Evolutionary conservation across 1,140 invertebrate genomes (phyloP), one percentile per base, ranked within the genome.

Genomic region (Drosophila persimilis): DNA sequence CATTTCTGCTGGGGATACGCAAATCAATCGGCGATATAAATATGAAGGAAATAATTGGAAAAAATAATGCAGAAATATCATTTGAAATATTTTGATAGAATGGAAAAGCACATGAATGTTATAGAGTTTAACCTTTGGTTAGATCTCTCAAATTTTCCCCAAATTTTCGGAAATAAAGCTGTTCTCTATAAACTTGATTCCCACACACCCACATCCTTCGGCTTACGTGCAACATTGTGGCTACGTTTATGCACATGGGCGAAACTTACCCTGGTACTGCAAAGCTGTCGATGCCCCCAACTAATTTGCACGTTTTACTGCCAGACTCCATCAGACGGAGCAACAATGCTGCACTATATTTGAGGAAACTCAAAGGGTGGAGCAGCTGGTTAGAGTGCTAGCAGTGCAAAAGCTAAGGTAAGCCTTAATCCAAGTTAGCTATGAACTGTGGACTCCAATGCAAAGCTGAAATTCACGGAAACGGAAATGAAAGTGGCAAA

Each of bases 251-350:
- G 63, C 41, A 66, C 43, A 45, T 58, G 60, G 29, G 41, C 52
- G 31, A 66, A 71, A 51, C 69, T 29, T 17, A 0, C 17, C 56
- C 29, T 26, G 8, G 13, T 6, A 11, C 24, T n/a, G 62, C 39
- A n/a, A 11, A 24, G 24, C 24, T 26, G 24, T 5, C 24, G 3
- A 24, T 24, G 24, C 24, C 24, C 24, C 35, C 52, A 77, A 64
- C 81, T 88, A 86, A 86, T 86, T 81, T 86, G 39, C 77, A 71
- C 69, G 57, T 77, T 58, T 59, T 52, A 57, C 56, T 66, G 65
- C 22, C 45, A 11, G 8, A n/a, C 44, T 24, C 35, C 35, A 2
- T 0, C 3, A 9, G 8, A 26, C 13, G 51, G 51, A 8, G 71
- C 81, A 81, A 86, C 81, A 86, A 78, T 64, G 83, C 74, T 81